phyloP scores from a whole-genome alignment of 2,888 invertebrate species.

The Heliconius aoede region DNA sequence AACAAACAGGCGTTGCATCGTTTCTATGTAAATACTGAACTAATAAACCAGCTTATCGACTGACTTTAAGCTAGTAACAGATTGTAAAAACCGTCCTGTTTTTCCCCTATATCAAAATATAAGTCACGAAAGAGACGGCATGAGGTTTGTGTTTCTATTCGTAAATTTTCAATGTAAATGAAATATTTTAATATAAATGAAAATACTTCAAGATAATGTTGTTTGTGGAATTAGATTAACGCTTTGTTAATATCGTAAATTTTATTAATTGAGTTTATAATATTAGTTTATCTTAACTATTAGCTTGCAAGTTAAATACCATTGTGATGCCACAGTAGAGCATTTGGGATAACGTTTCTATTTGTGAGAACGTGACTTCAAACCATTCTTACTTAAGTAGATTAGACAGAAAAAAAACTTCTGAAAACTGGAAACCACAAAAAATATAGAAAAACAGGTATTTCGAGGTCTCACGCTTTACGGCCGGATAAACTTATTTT shows the following conservation, averaged over 20 bases:
- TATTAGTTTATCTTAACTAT: too few relatives aligned
- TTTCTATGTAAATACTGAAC: constrained; percentile 53
- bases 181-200: constrained; percentile 9
- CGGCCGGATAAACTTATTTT: too few relatives aligned
- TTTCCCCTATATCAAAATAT: not conserved
- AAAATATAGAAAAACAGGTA: not conserved
- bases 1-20: constrained; percentile 52
- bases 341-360: not conserved
- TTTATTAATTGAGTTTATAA: too few relatives aligned
- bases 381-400: not conserved
- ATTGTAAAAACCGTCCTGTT: constrained; percentile 39
- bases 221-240: not conserved
- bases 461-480: not conserved
- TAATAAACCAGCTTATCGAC: constrained; percentile 50
- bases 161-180: not conserved
- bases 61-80: constrained; percentile 44
- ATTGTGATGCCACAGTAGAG: not conserved
- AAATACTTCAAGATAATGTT: constrained; percentile 4
- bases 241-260: not conserved
- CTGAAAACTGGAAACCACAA: too few relatives aligned
- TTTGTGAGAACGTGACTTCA: not conserved
- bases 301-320: not conserved
- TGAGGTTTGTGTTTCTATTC: constrained; percentile 4
- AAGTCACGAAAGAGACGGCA: constrained; percentile 20
- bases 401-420: not conserved